phyloP scores from a whole-genome alignment of 2,888 invertebrate genomes.

The Caenorhabditis zanzibari region DNA sequence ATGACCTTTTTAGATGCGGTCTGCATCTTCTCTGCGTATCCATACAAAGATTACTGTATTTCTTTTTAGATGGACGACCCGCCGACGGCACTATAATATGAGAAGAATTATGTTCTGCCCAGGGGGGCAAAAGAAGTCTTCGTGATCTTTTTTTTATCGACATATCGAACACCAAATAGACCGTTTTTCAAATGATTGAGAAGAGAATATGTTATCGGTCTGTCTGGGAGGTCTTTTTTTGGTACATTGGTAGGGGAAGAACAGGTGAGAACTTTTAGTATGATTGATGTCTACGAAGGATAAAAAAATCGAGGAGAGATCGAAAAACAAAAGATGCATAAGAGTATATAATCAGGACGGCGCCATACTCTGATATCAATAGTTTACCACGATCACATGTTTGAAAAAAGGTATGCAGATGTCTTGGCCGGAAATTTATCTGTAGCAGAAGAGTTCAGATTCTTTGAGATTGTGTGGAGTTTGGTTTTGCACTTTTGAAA shows the following conservation, averaged over 20 bases:
- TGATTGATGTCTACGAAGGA: neutral
- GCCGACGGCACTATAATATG: constrained; percentile 5
- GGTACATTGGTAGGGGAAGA: constrained; percentile 9
- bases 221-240: constrained; percentile 35
- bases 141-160: constrained; percentile 32
- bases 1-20: constrained; percentile 38
- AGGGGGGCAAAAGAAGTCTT: constrained; percentile 1
- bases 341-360: constrained; percentile 50
- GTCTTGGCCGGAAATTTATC: constrained; percentile 19
- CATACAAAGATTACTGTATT: constrained; percentile 25
- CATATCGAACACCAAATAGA: constrained; percentile 25
- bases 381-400: constrained; percentile 41
- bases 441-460: constrained; percentile 9
- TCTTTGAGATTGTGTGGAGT: neutral
- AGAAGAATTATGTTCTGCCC: constrained; percentile 13
- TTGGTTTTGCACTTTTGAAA: neutral
- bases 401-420: constrained; percentile 30
- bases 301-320: constrained; percentile 21
- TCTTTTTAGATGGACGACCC: neutral
- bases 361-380: constrained; percentile 36
- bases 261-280: constrained; percentile 13
- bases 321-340: constrained; percentile 45
- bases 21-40: neutral
- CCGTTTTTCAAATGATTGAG: constrained; percentile 7
- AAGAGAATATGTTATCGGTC: constrained; percentile 25